Evolutionary conservation across 2,113 vertebrate species (phyloP).

Genomic region (Prunella himalayana): DNA sequence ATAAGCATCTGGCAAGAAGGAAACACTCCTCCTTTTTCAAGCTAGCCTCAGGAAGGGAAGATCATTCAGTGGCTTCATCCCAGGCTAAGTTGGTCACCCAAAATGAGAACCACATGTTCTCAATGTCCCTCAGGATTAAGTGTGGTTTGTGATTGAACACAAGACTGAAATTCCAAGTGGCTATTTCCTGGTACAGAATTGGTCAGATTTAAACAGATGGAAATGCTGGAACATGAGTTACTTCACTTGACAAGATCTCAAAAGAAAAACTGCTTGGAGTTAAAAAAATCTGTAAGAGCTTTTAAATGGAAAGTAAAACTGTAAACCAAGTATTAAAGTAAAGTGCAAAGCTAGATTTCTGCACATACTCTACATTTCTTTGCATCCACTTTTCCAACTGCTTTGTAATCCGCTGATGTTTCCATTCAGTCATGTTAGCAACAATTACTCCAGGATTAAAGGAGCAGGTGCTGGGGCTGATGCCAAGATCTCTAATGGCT

Average conservation of each 20-base stretch:
- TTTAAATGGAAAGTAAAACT: background rate
- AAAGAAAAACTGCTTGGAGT: background rate
- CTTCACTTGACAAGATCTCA: background rate
- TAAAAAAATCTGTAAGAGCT: background rate
- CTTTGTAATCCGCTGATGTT: constrained; percentile 89
- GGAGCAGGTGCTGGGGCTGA: constrained; percentile 90
- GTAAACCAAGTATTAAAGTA: background rate
- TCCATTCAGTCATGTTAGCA: constrained; percentile 90
- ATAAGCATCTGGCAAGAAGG: background rate
- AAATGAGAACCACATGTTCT: background rate
- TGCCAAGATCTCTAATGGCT: constrained; percentile 85
- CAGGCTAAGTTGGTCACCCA: background rate
- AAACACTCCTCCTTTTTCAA: background rate
- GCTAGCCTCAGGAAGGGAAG: background rate
- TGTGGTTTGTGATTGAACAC: background rate
- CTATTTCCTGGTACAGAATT: background rate
- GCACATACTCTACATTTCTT: constrained; percentile 83
- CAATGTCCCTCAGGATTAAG: background rate
- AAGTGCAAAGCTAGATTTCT: background rate
- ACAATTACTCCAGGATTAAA: constrained; percentile 97
- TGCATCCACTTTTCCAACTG: constrained; percentile 96
- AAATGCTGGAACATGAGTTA: background rate
- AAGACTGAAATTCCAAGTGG: background rate
- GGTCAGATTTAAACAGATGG: background rate
- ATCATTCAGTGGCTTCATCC: background rate